Percentiles rank a stretch among this genome's conserved stretches.
Evolutionary conservation across 2,113 vertebrate genomes (phyloP).

Genomic region (Hippoglossus stenolepis): DNA sequence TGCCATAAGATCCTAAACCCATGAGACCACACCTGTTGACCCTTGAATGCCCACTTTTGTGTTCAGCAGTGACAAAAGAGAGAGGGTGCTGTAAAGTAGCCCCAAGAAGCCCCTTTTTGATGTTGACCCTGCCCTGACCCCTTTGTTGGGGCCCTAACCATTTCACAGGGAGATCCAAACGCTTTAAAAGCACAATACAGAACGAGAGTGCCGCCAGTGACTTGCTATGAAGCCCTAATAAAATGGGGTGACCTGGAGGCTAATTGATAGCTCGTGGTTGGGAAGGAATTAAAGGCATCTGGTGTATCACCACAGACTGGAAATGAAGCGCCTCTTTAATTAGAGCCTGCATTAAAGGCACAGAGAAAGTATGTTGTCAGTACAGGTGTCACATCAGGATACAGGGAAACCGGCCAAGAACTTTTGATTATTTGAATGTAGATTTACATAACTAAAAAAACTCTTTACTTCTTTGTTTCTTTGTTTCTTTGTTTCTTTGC

Average conservation of each 20-base stretch:
- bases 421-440: slow-evolving; percentile 14
- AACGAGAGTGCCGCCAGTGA: slow-evolving; percentile 62
- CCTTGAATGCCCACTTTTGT: slow-evolving; percentile 64
- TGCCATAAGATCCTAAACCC: slow-evolving; percentile 36
- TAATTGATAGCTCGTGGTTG: slow-evolving; percentile 76
- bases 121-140: slow-evolving; percentile 79
- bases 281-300: slow-evolving; percentile 74
- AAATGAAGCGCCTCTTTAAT: slow-evolving; percentile 61
- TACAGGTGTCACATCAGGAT: slow-evolving; percentile 49
- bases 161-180: slow-evolving; percentile 79
- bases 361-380: slow-evolving; percentile 31
- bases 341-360: slow-evolving; percentile 39
- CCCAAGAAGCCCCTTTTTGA: slow-evolving; percentile 69
- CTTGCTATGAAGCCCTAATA: slow-evolving; percentile 70
- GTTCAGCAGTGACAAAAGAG: slow-evolving; percentile 65
- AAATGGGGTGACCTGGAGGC: slow-evolving; percentile 79
- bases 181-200: slow-evolving; percentile 75
- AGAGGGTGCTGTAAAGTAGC: slow-evolving; percentile 73
- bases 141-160: slow-evolving; percentile 75
- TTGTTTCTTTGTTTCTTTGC: too few species aligned
- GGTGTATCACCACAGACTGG: slow-evolving; percentile 45
- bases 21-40: slow-evolving; percentile 79
- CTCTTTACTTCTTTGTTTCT: background rate
- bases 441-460: background rate
- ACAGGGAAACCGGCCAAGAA: slow-evolving; percentile 5